A percentile compares a stretch with the other conserved stretches of the same genome.
phyloP scores from a whole-genome alignment of 2,797 vertebrate species.

The Gorsachius magnificus region DNA sequence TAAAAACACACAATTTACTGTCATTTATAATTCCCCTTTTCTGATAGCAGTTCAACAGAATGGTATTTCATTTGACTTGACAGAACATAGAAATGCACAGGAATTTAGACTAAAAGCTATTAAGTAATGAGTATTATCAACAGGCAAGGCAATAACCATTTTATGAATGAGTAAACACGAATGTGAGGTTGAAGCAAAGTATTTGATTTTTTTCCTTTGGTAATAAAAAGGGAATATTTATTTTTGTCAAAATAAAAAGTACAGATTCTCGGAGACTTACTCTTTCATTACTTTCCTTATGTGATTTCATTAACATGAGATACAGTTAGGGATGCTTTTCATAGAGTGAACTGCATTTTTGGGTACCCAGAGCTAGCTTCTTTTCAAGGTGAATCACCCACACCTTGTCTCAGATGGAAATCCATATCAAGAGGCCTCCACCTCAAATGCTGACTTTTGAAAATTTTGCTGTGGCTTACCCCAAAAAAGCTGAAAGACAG shows the following conservation, averaged over 20 bases:
- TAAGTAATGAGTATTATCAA: background rate
- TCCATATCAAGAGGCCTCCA: background rate
- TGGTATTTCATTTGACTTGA: background rate
- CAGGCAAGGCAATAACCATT: background rate
- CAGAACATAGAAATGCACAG: background rate
- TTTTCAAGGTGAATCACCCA: background rate
- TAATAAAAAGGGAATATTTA: background rate
- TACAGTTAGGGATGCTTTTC: background rate
- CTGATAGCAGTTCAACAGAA: background rate
- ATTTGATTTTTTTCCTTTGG: background rate
- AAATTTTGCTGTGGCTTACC: background rate
- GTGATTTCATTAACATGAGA: background rate
- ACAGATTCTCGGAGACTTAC: background rate
- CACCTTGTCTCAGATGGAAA: background rate
- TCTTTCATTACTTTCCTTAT: background rate
- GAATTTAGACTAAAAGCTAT: background rate
- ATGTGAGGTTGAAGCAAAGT: background rate
- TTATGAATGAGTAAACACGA: background rate
- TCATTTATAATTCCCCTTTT: background rate
- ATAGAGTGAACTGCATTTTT: background rate
- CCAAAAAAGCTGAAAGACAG: background rate
- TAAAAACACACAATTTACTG: background rate
- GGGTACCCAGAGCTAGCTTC: background rate
- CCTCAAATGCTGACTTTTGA: background rate
- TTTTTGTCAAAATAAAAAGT: background rate